Base-by-base conservation (phyloP, 2,888 invertebrate genomes). In the Drosophila longiperda region DNA sequence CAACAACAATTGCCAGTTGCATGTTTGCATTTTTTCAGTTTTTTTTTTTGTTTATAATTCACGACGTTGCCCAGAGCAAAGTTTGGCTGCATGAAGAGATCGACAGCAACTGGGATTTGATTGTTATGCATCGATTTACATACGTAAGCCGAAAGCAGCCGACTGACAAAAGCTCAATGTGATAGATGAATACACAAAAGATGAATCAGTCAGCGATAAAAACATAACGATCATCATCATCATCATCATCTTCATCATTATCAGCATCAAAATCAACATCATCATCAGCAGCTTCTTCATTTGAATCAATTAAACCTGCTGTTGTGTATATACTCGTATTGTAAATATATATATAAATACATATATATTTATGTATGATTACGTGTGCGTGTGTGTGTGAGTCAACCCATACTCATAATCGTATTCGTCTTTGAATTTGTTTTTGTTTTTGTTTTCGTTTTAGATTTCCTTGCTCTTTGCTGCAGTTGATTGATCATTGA, bases 401-500 rank as follows among this genome's bases (percentile, higher is more conserved):
- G 60, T 85, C 83, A 74, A 83, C 60, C 67, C 75, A 69, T 63
- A 74, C 67, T 70, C 73, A 72, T 77, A 42, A 23, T 58, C 34
- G 42, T 62, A 40, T 49, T 65, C 73, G 11, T 55, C n/a, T n/a
- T 64, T 12, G 42, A 58, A 38, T 65, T 76, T 50, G 58, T 79
- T 55, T 50, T 73, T 26, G 61, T 65, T 67, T 64, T 80, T 54
- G 64, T 71, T 68, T 62, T 59, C 45, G 55, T 57, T 42, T 42
- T 23, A 42, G 66, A 52, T 73, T 67, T 65, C 58, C 54, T 53
- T 65, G 48, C 64, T 80, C 79, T 78, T 66, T 79, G 79, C 75
- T 74, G 84, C 87, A 85, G 75, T 85, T 85, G 84, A 85, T 85
- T 85, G 84, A 85, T 87, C 83, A 80, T 87, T 83, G 71, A 69